Base-by-base conservation (phyloP, 2,888 invertebrate genomes). In the Parnassius apollo region DNA sequence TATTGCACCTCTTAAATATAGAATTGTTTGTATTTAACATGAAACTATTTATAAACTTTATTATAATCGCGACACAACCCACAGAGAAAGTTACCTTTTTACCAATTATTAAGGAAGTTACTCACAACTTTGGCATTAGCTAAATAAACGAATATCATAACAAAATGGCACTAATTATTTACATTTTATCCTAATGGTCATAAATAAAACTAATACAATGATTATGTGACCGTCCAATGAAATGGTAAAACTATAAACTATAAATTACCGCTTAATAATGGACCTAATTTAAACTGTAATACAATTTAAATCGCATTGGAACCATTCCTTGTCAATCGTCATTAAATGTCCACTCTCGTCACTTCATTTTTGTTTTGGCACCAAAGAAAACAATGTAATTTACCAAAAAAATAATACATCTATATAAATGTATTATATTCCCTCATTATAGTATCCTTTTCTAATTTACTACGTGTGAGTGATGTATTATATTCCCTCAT, bases 111-210 rank as follows among this genome's bases (percentile, higher is more conserved):
- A 61, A 57, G 58, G 51, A 65, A 65, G 65, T 70, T 82, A 83
- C 82, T 77, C 86, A 90, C 86, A 91, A 85, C 91, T 91, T 91
- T 91, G 91, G 91, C 89, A 83, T 89, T 84, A 80, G 83, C 86
- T 88, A 82, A 82, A 70, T 64, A 64, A 64, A 75, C 68, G 76
- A 75, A 67, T 71, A 66, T 69, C 69, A 70, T 69, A 76, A 76
- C 70, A 75, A 71, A 71, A 75, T 73, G 76, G 70, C 75, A 76
- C 72, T 71, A 71, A 71, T 69, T 75, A 76, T 77, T 75, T 77
- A 77, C 77, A 77, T 62, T 62, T 55, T 69, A 69, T 65, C 56
- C 70, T 72, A 67, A 62, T 57, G 64, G 35, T 52, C 52, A 53
- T 64, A 64, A 64, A 59, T 63, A 59, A 18, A 42, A 49, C 48